Conservation (phyloP, 2,797 vertebrate genomes). For the Syndactyla subalaris region DNA sequence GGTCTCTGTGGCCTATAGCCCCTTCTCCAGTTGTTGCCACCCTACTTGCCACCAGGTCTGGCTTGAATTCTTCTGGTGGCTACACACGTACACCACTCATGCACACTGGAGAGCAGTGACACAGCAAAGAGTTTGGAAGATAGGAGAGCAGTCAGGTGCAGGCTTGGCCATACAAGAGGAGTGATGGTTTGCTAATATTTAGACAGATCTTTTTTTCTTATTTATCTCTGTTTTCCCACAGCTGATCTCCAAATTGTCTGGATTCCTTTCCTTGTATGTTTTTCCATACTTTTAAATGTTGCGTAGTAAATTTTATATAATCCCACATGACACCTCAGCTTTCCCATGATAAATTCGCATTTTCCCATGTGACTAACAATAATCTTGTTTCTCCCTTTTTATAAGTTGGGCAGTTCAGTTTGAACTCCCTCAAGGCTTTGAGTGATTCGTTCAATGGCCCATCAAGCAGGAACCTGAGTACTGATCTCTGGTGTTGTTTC, state of each 20-base stretch:
- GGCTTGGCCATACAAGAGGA: neutral
- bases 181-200: neutral
- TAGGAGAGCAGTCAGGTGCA: neutral
- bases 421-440: neutral
- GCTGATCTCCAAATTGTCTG: neutral
- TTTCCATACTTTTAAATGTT: neutral
- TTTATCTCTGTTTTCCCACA: neutral
- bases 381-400: neutral
- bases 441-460: neutral
- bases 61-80: neutral
- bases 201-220: neutral
- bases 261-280: neutral
- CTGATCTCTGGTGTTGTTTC: neutral
- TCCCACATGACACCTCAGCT: neutral
- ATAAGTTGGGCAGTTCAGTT: neutral
- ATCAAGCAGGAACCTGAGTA: neutral
- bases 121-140: neutral
- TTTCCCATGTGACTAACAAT: neutral
- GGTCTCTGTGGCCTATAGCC: neutral
- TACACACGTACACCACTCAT: neutral
- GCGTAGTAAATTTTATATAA: neutral
- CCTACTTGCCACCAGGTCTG: neutral
- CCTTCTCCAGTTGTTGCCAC: neutral
- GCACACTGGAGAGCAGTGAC: neutral
- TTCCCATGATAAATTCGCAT: neutral